Evolutionary conservation across 2,797 vertebrate species (phyloP), one percentile per base, ranked within the genome.

Genomic region (Triplophysa bombifrons): DNA sequence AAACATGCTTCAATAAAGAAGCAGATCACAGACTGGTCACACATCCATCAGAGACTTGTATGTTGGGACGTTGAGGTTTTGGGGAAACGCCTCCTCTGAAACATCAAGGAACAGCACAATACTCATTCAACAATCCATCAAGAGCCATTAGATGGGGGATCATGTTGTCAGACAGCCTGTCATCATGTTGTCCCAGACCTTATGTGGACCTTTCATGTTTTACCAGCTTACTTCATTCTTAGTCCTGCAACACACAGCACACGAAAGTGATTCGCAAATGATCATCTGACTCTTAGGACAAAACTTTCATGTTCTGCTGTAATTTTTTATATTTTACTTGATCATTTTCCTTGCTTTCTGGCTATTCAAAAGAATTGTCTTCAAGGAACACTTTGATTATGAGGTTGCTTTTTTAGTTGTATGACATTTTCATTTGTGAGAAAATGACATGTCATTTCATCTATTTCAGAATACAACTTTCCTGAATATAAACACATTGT

Each of bases 71-170:
- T 41, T 84, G 63, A 80, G 72, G 81, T 79, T 81, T 78, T 76
- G 44, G 53, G 68, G 83, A 56, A 70, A 86, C 55, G 53, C 58
- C 74, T 78, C 72, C 38, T 71, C 68, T 68, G 25, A 34, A 71
- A 74, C 78, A 83, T 83, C 78, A 80, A 83, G 74, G 55, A 61
- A 51, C 9, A 12, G 53, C 58, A 61, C 74, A 72, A 68, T 76
- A 44, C 68, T 41, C 51, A 71, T 78, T 65, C 25, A 72, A 55
- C 51, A 80, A 75, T 82, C 81, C 81, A 80, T 84, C 78, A 84
- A 78, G 53, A 60, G 78, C 51, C 72, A 82, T 84, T 65, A 86
- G 81, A 85, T 84, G 66, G 67, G 72, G 67, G 71, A 84, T 81
- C 75, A 77, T 70, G 77, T 66, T 77, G 74, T 75, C 81, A 70